These are phyloP conservation scores for Spinibarbus caldwelli DNA, from an alignment of 2,797 vertebrate genomes.

Conservation along the genomic window DNA sequence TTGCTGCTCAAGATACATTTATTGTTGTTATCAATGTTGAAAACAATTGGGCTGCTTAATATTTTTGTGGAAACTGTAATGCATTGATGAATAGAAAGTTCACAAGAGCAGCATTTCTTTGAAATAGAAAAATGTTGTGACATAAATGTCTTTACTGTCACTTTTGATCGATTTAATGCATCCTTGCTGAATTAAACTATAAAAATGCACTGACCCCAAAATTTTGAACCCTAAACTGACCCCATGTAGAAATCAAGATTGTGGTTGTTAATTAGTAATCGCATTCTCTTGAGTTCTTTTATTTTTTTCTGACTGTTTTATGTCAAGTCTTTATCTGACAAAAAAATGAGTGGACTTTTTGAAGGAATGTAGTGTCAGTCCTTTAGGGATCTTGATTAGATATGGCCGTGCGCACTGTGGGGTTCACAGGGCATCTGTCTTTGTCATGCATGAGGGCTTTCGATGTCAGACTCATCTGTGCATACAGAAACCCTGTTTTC, in stretches of 20 bases:
- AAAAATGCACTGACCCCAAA: not conserved
- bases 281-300: not conserved
- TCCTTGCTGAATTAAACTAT: not conserved
- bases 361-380: not conserved
- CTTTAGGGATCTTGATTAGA: not conserved
- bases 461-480: slow-evolving; percentile 49
- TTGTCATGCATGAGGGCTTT: slow-evolving; percentile 36
- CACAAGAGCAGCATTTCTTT: not conserved
- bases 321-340: not conserved
- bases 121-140: not conserved
- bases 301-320: not conserved
- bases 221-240: not conserved
- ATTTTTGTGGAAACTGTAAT: not conserved
- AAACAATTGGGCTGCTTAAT: not conserved
- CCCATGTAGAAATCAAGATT: not conserved
- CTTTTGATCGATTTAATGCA: not conserved
- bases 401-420: not conserved
- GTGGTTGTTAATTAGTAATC: no score
- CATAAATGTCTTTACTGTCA: not conserved
- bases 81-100: not conserved
- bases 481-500: slow-evolving; percentile 14
- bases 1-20: not conserved
- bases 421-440: slow-evolving; percentile 26
- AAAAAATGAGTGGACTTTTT: not conserved
- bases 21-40: not conserved